A percentile compares a stretch with the other conserved stretches of the same genome.
Evolutionary conservation across 2,888 invertebrate genomes (phyloP).

Genomic region (Galerucella pusilla): DNA sequence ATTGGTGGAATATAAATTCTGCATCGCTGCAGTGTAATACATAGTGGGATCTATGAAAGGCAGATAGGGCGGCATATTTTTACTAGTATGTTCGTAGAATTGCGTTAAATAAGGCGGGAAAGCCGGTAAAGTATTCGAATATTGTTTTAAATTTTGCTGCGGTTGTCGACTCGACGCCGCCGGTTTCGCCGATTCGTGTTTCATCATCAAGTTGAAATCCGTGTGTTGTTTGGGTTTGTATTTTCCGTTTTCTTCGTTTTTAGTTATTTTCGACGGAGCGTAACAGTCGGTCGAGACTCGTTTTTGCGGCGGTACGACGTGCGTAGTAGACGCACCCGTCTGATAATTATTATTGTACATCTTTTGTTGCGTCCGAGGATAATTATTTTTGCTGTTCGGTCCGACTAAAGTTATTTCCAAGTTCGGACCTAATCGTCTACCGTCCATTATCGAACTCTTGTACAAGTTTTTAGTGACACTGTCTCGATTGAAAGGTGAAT

Average conservation of each 20-base stretch:
- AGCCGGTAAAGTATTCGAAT: slow-evolving; percentile 39
- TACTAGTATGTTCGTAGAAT: slow-evolving; percentile 48
- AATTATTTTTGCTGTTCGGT: slow-evolving; percentile 40
- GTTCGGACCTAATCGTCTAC: slow-evolving; percentile 71
- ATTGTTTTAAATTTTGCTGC: slow-evolving; percentile 35
- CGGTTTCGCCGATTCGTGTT: slow-evolving; percentile 33
- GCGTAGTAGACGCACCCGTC: slow-evolving; percentile 8
- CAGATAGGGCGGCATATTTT: slow-evolving; percentile 55
- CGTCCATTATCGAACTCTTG: slow-evolving; percentile 61
- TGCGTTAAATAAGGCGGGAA: slow-evolving; percentile 50
- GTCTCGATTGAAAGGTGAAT: slow-evolving; percentile 38
- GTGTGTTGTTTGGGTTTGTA: slow-evolving; percentile 43
- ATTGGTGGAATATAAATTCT: slow-evolving; percentile 63
- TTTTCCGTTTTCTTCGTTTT: slow-evolving; percentile 59
- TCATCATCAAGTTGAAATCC: neutral
- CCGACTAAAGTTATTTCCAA: slow-evolving; percentile 77
- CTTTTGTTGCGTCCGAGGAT: slow-evolving; percentile 18
- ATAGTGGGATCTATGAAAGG: slow-evolving; percentile 63
- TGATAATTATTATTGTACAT: slow-evolving; percentile 13
- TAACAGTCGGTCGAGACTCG: slow-evolving; percentile 70
- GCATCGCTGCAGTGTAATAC: slow-evolving; percentile 67
- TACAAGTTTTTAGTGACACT: slow-evolving; percentile 51
- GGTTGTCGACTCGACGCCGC: slow-evolving; percentile 16
- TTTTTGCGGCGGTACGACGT: slow-evolving; percentile 60
- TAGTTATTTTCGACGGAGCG: slow-evolving; percentile 65